Evolutionary conservation across 1,140 invertebrate species (phyloP).

Genomic region (Brachionus angularis): DNA sequence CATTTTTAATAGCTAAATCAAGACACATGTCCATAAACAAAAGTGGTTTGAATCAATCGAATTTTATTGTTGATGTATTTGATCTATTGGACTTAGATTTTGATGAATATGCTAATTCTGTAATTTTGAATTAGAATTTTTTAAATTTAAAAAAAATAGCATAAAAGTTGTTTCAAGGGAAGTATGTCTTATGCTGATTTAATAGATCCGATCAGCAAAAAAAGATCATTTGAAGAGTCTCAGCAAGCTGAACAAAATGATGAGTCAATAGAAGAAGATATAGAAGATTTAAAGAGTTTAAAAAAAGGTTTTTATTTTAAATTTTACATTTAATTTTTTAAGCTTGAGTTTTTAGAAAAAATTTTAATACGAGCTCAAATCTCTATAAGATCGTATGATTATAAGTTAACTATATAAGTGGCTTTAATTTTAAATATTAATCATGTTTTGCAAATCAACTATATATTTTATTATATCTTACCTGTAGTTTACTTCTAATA

Average conservation of each 20-base stretch:
- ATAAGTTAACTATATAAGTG: no score
- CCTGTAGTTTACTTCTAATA: no score
- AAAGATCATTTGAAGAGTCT: background rate
- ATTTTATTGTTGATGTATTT: conserved; percentile 39
- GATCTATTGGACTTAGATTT: background rate
- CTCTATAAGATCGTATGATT: no score
- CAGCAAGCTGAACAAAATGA: background rate
- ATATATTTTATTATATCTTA: no score
- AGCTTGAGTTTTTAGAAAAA: no score
- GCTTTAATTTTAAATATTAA: no score
- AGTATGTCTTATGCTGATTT: conserved; percentile 18
- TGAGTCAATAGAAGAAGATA: background rate
- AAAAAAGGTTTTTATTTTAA: no score
- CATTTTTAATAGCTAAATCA: background rate
- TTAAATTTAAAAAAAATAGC: background rate
- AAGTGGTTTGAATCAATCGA: background rate
- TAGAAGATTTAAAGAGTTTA: no score
- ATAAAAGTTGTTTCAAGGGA: conserved; percentile 5
- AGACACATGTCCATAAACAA: background rate
- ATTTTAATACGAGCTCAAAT: no score
- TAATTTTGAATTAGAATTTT: background rate
- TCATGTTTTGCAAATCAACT: no score
- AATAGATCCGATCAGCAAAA: background rate
- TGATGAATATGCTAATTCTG: conserved; percentile 33
- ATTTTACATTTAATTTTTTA: no score